Evolutionary conservation across 2,113 vertebrate genomes (phyloP).

Genomic region (Centropus bengalensis): DNA sequence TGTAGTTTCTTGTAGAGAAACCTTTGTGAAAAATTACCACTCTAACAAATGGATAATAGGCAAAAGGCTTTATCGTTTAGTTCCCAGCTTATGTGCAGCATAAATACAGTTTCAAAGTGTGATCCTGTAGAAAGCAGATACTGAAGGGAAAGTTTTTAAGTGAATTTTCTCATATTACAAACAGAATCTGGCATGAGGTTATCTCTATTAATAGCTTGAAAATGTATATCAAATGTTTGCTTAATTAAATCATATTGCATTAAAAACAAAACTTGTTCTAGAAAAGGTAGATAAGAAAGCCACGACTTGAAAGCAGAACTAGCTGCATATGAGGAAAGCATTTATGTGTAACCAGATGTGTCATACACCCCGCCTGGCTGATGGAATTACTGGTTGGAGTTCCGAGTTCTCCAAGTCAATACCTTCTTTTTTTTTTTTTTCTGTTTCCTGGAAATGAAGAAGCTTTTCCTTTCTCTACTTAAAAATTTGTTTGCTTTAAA

Average conservation of each 20-base stretch:
- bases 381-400: not conserved
- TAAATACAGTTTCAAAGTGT: not conserved
- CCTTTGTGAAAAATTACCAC: not conserved
- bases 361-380: not conserved
- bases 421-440: not conserved
- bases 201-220: not conserved
- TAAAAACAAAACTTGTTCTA: not conserved
- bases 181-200: not conserved
- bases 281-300: not conserved
- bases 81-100: not conserved
- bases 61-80: not conserved
- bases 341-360: not conserved
- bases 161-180: not conserved
- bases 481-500: not conserved
- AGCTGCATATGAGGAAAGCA: not conserved
- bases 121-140: not conserved
- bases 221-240: not conserved
- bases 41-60: not conserved
- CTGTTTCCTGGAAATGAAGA: not conserved
- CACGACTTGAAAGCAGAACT: not conserved
- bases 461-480: not conserved
- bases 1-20: not conserved
- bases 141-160: not conserved
- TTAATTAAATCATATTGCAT: not conserved
- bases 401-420: not conserved